These are phyloP conservation scores for Drosophila eugracilis DNA, from an alignment of 1,140 invertebrate species.

Conservation along the genomic window DNA sequence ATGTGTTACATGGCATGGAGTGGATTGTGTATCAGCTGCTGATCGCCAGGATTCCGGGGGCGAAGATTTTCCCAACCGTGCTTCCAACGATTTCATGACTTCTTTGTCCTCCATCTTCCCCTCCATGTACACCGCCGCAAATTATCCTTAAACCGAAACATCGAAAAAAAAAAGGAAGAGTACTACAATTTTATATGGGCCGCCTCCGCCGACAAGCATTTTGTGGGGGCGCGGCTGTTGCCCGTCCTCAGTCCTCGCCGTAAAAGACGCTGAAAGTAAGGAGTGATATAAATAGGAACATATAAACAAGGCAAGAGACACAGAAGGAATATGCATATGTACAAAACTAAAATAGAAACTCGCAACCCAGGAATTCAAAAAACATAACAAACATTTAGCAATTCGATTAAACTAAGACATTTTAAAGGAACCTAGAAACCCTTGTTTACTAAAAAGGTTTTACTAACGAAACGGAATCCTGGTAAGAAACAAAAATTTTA, in stretches of 20 bases:
- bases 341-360: too few species aligned
- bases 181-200: not conserved
- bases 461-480: too few species aligned
- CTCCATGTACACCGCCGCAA: not conserved
- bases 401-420: too few species aligned
- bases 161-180: constrained; percentile 1
- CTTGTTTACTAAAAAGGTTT: not conserved
- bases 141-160: not conserved
- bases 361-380: too few species aligned
- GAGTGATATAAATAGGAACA: not conserved
- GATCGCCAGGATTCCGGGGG: not conserved
- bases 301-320: not conserved
- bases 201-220: constrained; percentile 3
- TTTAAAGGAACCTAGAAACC: too few species aligned
- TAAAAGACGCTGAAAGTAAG: constrained; percentile 53
- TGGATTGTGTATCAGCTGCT: constrained; percentile 8
- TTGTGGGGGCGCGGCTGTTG: constrained; percentile 6
- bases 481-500: too few species aligned
- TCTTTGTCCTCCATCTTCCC: not conserved
- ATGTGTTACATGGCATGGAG: not conserved
- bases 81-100: too few species aligned
- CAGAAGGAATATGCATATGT: not conserved
- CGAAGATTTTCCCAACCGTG: too few species aligned
- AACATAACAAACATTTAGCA: too few species aligned
- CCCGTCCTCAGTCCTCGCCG: constrained; percentile 60